Evolutionary conservation across 1,140 invertebrate genomes (phyloP).

Genomic region (Drosophila cardini): DNA sequence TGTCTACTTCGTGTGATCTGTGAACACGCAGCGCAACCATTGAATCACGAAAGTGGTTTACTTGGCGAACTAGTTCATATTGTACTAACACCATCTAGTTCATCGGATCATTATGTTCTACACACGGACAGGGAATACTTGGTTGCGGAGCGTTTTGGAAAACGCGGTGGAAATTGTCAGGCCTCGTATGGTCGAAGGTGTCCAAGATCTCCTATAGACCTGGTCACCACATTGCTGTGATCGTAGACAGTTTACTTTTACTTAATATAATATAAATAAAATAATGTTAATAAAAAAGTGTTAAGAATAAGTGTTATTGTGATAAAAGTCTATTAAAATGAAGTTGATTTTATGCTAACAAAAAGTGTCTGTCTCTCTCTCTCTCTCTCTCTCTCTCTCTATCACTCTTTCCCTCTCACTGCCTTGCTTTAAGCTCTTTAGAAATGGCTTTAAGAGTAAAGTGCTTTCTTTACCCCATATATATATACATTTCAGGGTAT

Average conservation of each 20-base stretch:
- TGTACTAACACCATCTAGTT: slow-evolving; percentile 86
- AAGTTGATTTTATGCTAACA: neutral
- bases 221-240: slow-evolving; percentile 54
- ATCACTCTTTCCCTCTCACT: too few species aligned
- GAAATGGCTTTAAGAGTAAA: too few species aligned
- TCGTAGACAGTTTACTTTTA: too few species aligned
- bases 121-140: slow-evolving; percentile 53
- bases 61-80: slow-evolving; percentile 89
- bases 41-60: slow-evolving; percentile 88
- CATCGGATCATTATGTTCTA: slow-evolving; percentile 45
- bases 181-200: slow-evolving; percentile 50
- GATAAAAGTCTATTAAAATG: slow-evolving; percentile 20
- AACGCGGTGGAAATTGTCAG: slow-evolving; percentile 54
- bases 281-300: too few species aligned
- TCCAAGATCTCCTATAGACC: slow-evolving; percentile 54
- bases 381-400: too few species aligned
- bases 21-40: slow-evolving; percentile 89
- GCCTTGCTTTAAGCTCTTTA: too few species aligned
- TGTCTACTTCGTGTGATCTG: slow-evolving; percentile 91
- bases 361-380: neutral
- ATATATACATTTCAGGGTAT: too few species aligned
- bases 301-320: slow-evolving; percentile 12
- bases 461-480: too few species aligned
- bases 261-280: too few species aligned
- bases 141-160: slow-evolving; percentile 57